phyloP scores from a whole-genome alignment of 2,888 invertebrate genomes.

The Phoenoteleia sp. region DNA sequence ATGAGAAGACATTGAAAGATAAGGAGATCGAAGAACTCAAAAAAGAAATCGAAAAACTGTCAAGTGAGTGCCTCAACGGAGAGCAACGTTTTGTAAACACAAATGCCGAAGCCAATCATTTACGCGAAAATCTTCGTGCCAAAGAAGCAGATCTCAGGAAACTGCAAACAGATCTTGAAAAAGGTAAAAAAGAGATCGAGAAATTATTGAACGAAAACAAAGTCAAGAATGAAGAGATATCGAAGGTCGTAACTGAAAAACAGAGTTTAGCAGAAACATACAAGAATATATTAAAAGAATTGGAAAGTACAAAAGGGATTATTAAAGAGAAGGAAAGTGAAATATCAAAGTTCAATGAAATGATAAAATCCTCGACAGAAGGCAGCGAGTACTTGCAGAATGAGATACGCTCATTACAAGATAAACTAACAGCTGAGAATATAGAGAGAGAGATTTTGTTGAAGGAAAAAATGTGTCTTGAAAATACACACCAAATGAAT shows the following conservation, averaged over 20 bases:
- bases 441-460: constrained; percentile 87
- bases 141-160: constrained; percentile 73
- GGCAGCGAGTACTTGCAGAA: constrained; percentile 69
- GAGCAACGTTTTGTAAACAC: constrained; percentile 66
- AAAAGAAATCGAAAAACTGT: constrained; percentile 70
- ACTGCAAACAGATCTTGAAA: constrained; percentile 73
- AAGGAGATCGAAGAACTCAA: constrained; percentile 71
- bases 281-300: constrained; percentile 40
- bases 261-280: constrained; percentile 55
- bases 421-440: constrained; percentile 87
- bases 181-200: constrained; percentile 74
- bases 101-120: constrained; percentile 73
- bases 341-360: constrained; percentile 80
- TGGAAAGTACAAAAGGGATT: constrained; percentile 23
- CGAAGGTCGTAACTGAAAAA: constrained; percentile 60
- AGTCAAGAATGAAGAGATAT: constrained; percentile 58
- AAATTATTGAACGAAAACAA: constrained; percentile 42
- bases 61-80: constrained; percentile 75
- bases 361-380: constrained; percentile 87
- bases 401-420: constrained; percentile 82
- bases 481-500: no score
- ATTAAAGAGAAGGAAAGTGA: constrained; percentile 59
- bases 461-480: no score
- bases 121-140: constrained; percentile 74
- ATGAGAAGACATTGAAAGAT: constrained; percentile 64